Evolutionary conservation across 2,888 invertebrate species (phyloP), one percentile per base, ranked within the genome.

Genomic region (Bellardia pandia): DNA sequence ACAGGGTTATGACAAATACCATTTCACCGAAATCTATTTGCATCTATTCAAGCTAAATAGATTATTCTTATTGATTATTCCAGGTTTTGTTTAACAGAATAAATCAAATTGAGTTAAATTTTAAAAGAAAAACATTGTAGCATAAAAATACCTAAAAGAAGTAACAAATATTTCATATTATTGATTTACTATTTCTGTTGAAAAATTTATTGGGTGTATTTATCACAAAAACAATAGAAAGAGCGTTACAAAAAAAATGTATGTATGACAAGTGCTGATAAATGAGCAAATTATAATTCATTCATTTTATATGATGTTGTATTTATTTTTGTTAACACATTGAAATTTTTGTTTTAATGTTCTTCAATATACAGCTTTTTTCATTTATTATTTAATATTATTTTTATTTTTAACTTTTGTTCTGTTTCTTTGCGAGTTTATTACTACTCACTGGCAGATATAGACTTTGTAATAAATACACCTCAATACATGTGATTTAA

Each of bases 401-500:
- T 66, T 53, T 30, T 3, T 51, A n/a, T n/a, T 23, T 23, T 23
- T 48, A 13, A 4, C 9, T 56, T 42, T 51, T 51, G n/a, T 23
- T 37, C 37, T 23, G n/a, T 40, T 51, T 64, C 51, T 16, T 16
- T 62, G 51, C 16, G 5, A 53, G 51, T 62, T 71, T 68, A 68
- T 74, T 68, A 72, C 62, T 53, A 64, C 40, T 72, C n/a, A 13
- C 40, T 64, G 64, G 13, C 42, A 33, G 33, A 66, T 56, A 74
- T 51, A 42, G 60, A 53, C 62, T 56, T 23, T 74, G 74, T 56
- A 58, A 81, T 74, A 74, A 56, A 81, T 81, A 74, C 56, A 66
- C 53, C 81, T 74, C 74, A 81, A 81, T 74, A 58, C 56, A 74
- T 45, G 64, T 16, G 66, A 80, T 74, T 80, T 66, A 74, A 74